These are phyloP conservation scores for Lacanobia wlatinum DNA, from an alignment of 2,888 invertebrate species.

Conservation along the genomic window DNA sequence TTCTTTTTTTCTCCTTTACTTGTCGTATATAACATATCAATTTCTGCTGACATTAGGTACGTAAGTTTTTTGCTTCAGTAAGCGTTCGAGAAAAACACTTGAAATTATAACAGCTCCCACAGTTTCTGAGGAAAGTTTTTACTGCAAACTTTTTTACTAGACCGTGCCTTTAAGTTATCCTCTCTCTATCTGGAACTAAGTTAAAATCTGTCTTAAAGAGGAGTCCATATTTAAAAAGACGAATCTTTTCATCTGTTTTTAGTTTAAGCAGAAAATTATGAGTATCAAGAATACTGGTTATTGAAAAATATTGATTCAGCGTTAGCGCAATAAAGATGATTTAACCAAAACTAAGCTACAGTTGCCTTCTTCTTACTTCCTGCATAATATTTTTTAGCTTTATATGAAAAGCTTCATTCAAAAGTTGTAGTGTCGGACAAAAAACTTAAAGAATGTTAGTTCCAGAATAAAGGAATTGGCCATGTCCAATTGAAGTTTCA, in stretches of 20 bases:
- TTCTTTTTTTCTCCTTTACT: constrained; percentile 16
- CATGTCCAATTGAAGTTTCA: neutral
- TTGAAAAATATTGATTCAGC: neutral
- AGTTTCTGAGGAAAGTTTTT: constrained; percentile 41
- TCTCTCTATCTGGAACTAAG: constrained; percentile 38
- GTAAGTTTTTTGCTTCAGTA: constrained; percentile 29
- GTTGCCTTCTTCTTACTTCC: neutral
- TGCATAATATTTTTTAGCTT: neutral
- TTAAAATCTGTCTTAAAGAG: constrained; percentile 25
- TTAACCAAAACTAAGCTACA: neutral
- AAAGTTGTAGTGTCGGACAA: neutral
- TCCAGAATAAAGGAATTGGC: neutral
- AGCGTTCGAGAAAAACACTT: constrained; percentile 32
- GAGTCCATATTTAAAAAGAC: constrained; percentile 9
- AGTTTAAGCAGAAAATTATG: neutral
- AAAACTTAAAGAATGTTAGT: neutral
- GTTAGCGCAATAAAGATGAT: neutral
- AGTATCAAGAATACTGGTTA: neutral
- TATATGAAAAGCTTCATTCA: no score
- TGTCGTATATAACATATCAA: constrained; percentile 20
- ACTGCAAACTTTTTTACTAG: constrained; percentile 47
- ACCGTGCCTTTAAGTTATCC: constrained; percentile 43
- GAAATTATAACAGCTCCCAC: constrained; percentile 33
- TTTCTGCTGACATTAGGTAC: constrained; percentile 27
- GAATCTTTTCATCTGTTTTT: neutral